Base-by-base conservation (phyloP, 2,113 vertebrate genomes). In the Myocastor coypus region DNA sequence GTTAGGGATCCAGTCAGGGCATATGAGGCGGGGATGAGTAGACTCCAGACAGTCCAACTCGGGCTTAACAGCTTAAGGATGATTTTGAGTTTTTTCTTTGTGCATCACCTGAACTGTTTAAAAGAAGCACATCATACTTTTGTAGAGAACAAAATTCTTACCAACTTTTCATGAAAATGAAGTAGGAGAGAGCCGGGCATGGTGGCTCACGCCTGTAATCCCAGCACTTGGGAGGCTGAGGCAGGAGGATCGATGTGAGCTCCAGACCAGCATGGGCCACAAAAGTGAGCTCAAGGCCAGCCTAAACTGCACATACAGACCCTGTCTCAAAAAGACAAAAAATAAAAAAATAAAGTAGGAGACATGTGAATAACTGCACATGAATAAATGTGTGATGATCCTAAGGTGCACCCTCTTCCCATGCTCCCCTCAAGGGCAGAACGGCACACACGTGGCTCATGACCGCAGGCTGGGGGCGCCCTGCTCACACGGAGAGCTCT, bases 391-490 rank as follows among this genome's bases (percentile, higher is more conserved):
- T 1, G 2, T 40, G 63, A 69, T 92, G 26, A 59, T 86, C 59
- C 50, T 13, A 40, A 95, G 85, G 40, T 73, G 14, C 91, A 20
- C 34, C 86, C 86, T 69, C 80, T 32, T n/a, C 75, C 5, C 2
- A 10, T 75, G 92, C 17, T 73, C 32, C 93, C 93, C 91, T 96
- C 57, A 86, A 85, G 82, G 32, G 83, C 63, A 81, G 37, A 64
- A 17, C 64, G 68, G 55, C 19, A 64, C 24, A 83, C 40, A 69
- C 26, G 22, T 4, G 3, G 66, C 66, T 3, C 34, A 69, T 5
- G 42, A 42, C 52, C 40, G 34, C 1, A 4, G 19, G 19, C 81
- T 77, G 16, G 42, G 34, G 8, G 28, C 55, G n/a, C 11, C 40
- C 7, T 42, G 50, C 2, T 89, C 94, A 34, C 13, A 52, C 16